These are phyloP conservation scores for Flabesymbios commensalis DNA, from an alignment of 2,888 invertebrate species.

Conservation along the genomic window DNA sequence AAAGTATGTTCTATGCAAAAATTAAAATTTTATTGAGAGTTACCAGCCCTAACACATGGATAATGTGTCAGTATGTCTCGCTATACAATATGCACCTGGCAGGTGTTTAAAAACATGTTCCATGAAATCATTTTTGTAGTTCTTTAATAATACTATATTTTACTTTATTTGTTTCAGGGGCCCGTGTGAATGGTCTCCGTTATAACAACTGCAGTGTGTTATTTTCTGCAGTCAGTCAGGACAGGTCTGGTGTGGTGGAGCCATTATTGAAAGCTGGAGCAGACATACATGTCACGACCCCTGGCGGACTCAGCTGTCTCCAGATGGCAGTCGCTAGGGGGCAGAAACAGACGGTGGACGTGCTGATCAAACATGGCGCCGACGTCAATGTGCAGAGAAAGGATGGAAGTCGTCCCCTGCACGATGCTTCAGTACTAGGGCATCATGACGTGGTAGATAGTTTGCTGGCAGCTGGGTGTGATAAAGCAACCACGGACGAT, in stretches of 20 bases:
- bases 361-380: constrained; percentile 14
- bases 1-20: no score
- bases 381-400: constrained; percentile 14
- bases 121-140: no score
- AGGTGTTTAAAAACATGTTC: no score
- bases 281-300: constrained; percentile 10
- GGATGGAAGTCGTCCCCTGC: constrained; percentile 19
- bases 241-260: constrained; percentile 7
- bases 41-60: no score
- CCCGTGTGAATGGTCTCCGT: constrained; percentile 8
- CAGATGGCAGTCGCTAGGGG: constrained; percentile 27
- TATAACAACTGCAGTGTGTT: constrained; percentile 14
- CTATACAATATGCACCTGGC: no score
- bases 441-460: constrained; percentile 10
- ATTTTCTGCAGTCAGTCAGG: constrained; percentile 17
- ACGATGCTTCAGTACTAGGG: constrained; percentile 22
- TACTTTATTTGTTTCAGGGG: no score
- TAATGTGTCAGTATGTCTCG: no score
- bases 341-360: constrained; percentile 11
- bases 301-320: constrained; percentile 26
- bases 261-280: constrained; percentile 17
- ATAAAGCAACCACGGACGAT: constrained; percentile 23
- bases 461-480: constrained; percentile 11
- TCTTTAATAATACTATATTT: no score
- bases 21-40: no score